Evolutionary conservation across 37 sponge, comb jelly and placozoan genomes (phyloP).

Genomic region (Beroe forskalii): DNA sequence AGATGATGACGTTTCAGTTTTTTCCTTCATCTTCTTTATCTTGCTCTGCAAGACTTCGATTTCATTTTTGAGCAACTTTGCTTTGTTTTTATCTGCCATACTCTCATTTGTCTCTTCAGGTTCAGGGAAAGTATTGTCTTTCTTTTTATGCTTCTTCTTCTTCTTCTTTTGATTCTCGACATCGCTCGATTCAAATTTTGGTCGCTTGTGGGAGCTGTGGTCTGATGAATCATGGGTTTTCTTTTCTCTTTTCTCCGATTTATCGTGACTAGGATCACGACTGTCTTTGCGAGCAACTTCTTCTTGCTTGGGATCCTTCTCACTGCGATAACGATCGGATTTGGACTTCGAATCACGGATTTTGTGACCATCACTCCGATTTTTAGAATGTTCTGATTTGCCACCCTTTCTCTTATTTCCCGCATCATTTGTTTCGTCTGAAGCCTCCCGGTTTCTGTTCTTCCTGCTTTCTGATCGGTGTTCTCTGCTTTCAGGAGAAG

Average conservation of each 20-base stretch:
- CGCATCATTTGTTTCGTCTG: no score
- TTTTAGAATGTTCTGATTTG: no score
- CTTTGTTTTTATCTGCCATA: background rate
- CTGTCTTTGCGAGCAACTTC: no score
- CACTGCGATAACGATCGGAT: no score
- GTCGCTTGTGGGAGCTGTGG: background rate
- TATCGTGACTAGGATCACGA: background rate
- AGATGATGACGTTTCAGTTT: background rate
- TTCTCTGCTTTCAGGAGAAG: background rate
- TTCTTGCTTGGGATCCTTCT: no score
- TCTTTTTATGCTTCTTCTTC: background rate
- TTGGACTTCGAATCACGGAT: no score
- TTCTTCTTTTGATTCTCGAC: background rate
- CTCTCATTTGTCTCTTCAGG: background rate
- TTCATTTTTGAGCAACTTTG: background rate
- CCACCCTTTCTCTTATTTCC: no score
- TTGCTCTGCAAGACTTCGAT: background rate
- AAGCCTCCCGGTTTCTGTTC: background rate
- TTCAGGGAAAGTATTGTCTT: background rate
- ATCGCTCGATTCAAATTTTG: background rate
- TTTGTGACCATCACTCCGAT: no score
- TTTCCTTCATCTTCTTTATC: constrained; percentile 55
- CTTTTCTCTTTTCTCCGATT: background rate
- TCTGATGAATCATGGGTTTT: background rate
- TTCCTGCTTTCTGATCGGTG: background rate